phyloP scores from a whole-genome alignment of 2,797 vertebrate species.

The Pristis pectinata region DNA sequence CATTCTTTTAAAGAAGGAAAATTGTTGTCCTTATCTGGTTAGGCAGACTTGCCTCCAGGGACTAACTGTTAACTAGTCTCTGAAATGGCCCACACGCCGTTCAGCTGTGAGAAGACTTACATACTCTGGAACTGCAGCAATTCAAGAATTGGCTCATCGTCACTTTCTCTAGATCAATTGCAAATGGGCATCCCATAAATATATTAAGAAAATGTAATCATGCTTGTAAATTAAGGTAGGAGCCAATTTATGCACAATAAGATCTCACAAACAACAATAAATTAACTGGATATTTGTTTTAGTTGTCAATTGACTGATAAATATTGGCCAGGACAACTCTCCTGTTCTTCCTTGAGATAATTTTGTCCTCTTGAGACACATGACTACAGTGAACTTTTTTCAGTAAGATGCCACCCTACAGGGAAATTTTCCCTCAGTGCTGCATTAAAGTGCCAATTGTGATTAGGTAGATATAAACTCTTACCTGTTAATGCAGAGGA shows the following conservation, averaged over 20 bases:
- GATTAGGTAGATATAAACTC: neutral
- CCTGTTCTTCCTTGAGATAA: neutral
- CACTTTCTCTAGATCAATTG: too few relatives aligned
- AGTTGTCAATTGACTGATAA: neutral
- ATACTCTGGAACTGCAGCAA: too few relatives aligned
- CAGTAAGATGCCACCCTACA: neutral
- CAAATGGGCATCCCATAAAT: too few relatives aligned
- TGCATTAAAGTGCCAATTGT: neutral
- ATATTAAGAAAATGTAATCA: neutral
- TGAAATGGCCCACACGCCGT: too few relatives aligned
- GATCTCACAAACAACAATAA: neutral
- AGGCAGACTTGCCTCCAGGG: too few relatives aligned
- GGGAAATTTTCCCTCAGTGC: neutral
- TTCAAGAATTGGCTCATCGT: too few relatives aligned
- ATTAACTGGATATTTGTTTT: neutral
- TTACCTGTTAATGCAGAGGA: neutral
- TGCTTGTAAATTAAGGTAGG: neutral
- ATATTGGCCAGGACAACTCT: neutral
- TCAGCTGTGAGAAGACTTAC: too few relatives aligned
- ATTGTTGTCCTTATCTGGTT: too few relatives aligned
- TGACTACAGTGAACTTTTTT: neutral
- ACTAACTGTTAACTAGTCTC: too few relatives aligned
- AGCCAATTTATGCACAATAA: neutral
- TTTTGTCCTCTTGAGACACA: neutral
- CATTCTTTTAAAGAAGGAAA: too few relatives aligned